These are phyloP conservation scores for Boleophthalmus pectinirostris DNA, from an alignment of 2,113 vertebrate genomes.

Conservation along the genomic window DNA sequence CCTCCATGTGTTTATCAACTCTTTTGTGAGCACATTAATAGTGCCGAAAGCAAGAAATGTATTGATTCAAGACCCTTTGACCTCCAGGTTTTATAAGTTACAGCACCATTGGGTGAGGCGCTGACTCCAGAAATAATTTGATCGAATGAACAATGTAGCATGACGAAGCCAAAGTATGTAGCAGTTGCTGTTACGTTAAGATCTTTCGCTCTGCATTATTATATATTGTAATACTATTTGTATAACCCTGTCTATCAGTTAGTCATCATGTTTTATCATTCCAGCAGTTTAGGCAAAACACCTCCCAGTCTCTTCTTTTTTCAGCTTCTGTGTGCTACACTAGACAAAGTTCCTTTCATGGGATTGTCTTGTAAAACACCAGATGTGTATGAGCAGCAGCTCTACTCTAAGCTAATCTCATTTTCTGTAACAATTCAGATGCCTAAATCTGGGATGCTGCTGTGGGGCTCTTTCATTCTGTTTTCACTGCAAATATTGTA, in stretches of 20 bases:
- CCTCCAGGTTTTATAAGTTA: neutral
- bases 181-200: neutral
- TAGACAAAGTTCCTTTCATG: neutral
- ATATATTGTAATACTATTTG: no score
- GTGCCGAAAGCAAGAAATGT: neutral
- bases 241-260: no score
- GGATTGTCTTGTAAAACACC: neutral
- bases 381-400: neutral
- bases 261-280: no score
- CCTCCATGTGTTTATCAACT: constrained; percentile 11
- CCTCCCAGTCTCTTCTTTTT: no score
- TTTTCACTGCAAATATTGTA: neutral
- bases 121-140: neutral
- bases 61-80: constrained; percentile 15
- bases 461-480: neutral
- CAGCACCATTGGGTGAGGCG: neutral
- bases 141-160: neutral
- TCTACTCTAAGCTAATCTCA: neutral
- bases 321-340: no score
- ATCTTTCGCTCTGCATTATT: neutral
- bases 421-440: neutral
- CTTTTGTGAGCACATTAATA: neutral
- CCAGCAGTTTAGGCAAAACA: no score
- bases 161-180: neutral
- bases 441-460: neutral